Base-by-base conservation (phyloP, 2,797 vertebrate species). In the Sitta carolinensis region DNA sequence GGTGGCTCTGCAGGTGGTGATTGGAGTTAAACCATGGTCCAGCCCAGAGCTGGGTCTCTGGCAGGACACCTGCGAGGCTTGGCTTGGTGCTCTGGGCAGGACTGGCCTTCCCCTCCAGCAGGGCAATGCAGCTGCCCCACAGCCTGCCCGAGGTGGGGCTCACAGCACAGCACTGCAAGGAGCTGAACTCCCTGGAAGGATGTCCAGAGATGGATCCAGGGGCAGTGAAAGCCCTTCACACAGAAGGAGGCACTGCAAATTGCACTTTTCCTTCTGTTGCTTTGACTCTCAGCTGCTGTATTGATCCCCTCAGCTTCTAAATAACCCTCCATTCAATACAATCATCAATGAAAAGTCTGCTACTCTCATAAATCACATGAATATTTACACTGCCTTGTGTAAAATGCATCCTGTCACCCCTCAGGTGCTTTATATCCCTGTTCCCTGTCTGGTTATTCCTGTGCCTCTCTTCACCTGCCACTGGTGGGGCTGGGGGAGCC, bases 291-390 rank as follows among this genome's bases (percentile, higher is more conserved):
- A 63, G 76, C 73, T 95, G 45, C 45, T 66, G 16, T 69, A 94
- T 92, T 25, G 91, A 96, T 94, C 73, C 45, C 36, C 57, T 58
- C 80, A 64, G 79, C 91, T 92, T 88, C 91, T 91, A 93, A 95
- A 88, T 84, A 96, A 93, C 66, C n/a, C 64, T 87, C 58, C 34
- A 16, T 26, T 90, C 89, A 78, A 93, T 84, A 89, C 2, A 58
- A 26, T 32, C 84, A 45, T 88, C 87, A 94, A 64, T 83, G 68
- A 68, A 72, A 94, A 94, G 36, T 36, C 91, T 81, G 79, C 55
- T 68, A 1, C 26, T 86, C 50, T 87, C 66, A 79, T 84, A 63
- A 85, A 72, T 84, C 76, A 66, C 55, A 26, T 19, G 32, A 87
- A 81, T 95, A 94, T 94, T 95, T 89, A 89, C 79, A 34, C 40